Evolutionary conservation across 2,113 vertebrate genomes (phyloP), one percentile per base, ranked within the genome.

Genomic region (Ochotona princeps): DNA sequence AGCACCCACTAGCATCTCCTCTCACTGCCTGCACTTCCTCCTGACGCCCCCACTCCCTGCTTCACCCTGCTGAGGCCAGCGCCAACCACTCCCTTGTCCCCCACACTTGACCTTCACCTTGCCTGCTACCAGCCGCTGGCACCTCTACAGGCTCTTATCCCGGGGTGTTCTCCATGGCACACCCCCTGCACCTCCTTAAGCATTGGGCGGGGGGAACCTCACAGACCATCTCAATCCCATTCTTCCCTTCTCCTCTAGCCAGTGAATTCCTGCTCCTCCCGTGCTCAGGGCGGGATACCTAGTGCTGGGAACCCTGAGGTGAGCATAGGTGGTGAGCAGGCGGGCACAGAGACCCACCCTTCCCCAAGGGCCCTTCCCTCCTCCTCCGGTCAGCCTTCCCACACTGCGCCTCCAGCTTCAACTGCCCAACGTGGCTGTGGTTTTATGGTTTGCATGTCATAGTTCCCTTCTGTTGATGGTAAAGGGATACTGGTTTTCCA

Each of bases 151-250:
- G 47, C 21, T 18, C 69, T 17, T 32, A 23, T 75, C 44, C 79
- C 23, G 1, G 23, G 44, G 78, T 28, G n/a, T 74, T 21, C 35
- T 74, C 44, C 38, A 10, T 38, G 32, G 35, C 32, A n/a, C 23
- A 57, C 54, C 79, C 32, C 38, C 14, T 38, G 28, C 35, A 21
- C 23, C 18, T 12, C 13, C 32, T 32, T 49, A 72, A n/a, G 65
- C 21, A 23, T 0, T 20, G 23, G 32, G n/a, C 44, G 7, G 18
- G 17, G 49, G 25, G 4, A 14, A 14, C 20, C 51, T 11, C 8
- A 9, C 11, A 4, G 1, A 30, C 1, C n/a, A 21, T 26, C 26
- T 23, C 23, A 20, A 10, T 26, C 28, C 11, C 17, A 1, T 18
- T 6, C 61, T 28, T 20, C 28, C 35, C 47, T n/a, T 30, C 47